Evolutionary conservation across 2,888 invertebrate genomes (phyloP), one percentile per base, ranked within the genome.

Genomic region (Leptinotarsa tumamoca): DNA sequence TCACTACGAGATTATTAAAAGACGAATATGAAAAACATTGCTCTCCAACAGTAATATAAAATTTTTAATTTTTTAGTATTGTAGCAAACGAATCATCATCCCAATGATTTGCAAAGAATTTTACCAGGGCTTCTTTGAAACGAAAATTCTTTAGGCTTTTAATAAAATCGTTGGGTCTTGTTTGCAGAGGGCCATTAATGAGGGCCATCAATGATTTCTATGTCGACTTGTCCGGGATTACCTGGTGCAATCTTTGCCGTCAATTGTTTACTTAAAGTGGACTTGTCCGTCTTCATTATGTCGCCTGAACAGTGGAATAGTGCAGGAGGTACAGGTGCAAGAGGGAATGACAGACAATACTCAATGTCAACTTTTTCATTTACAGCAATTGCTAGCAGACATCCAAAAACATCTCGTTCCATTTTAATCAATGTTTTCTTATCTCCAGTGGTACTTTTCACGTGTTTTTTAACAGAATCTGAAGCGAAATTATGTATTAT

Each of bases 21-120:
- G 7, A 17, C 56, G 54, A 17, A 70, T 58, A 70, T 4, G 70
- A 70, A 58, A 43, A 70, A 70, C 70, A 70, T 70, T 70, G 51
- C 10, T 69, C 54, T 54, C 1, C 52, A n/a, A 13, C 52, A 23
- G 69, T 69, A 23, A 69, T 52, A 69, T 23, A 56, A 18, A 0
- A 1, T 49, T 68, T 68, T 49, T 68, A 1, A 50, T 68, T 49
- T 15, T n/a, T 15, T 5, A 56, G 7, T 17, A 56, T 17, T 18
- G 56, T 10, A 17, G 56, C 56, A 15, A 56, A 7, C 3, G 17
- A n/a, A n/a, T 18, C n/a, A n/a, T 56, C n/a, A 56, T 0, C 14
- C 68, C 68, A 68, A 50, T 68, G 18, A n/a, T 68, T 23, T 21
- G 21, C 5, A 50, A 68, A 18, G 17, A 68, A 68, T n/a, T 13